These are phyloP conservation scores for Calcarius lapponicus DNA, from an alignment of 2,797 vertebrate genomes.

Conservation along the genomic window DNA sequence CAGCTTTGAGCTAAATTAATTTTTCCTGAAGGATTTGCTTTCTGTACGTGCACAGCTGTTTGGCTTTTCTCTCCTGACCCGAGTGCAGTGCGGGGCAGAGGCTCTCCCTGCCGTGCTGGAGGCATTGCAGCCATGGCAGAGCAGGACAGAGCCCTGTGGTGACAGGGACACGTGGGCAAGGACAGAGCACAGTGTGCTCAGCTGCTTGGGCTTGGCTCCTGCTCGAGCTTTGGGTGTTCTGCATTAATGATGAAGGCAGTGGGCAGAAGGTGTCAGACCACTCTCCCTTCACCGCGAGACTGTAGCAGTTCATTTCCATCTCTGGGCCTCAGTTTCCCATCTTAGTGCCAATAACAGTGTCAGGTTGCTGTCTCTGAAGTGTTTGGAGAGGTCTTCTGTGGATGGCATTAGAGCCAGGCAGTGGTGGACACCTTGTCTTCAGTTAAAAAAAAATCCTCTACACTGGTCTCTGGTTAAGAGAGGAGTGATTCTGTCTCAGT, in stretches of 20 bases:
- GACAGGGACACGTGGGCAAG: accelerated
- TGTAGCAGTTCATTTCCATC: accelerated
- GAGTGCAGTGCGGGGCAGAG: accelerated
- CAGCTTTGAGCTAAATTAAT: conserved; percentile 27
- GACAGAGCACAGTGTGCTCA: accelerated
- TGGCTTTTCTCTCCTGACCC: not conserved
- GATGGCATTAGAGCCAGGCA: not conserved
- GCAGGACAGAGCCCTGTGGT: not conserved
- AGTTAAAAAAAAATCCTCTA: not conserved
- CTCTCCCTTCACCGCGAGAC: accelerated
- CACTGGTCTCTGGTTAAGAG: not conserved
- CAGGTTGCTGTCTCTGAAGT: not conserved
- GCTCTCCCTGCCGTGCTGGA: not conserved
- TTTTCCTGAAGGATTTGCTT: conserved; percentile 11
- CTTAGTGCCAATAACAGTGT: accelerated
- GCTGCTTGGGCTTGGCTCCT: not conserved
- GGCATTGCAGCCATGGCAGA: accelerated
- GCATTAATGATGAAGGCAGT: accelerated
- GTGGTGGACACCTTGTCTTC: accelerated
- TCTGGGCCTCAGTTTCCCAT: not conserved
- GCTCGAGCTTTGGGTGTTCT: accelerated
- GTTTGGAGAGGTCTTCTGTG: not conserved
- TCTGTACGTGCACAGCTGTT: not conserved
- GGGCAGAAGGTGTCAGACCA: not conserved
- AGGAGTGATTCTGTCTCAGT: not conserved